Conservation (phyloP, 1,140 invertebrate species). For the Sminthurinus signatus region DNA sequence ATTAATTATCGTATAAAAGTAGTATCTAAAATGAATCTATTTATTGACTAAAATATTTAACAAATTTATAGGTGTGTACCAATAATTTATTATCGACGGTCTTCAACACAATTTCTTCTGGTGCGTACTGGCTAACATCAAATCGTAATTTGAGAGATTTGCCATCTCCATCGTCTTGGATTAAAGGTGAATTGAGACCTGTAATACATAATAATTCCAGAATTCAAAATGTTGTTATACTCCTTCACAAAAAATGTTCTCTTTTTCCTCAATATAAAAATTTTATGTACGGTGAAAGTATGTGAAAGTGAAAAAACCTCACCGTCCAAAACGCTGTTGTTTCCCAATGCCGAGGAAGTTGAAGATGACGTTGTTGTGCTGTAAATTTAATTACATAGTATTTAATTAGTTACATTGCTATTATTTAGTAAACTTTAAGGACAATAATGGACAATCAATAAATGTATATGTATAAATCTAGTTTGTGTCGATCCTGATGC, state of each 20-base stretch:
- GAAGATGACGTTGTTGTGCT: constrained; percentile 42
- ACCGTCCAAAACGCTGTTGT: constrained; percentile 52
- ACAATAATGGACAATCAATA: too few species aligned
- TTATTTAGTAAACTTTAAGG: too few species aligned
- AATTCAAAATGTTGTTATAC: constrained; percentile 55
- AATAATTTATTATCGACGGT: constrained; percentile 92
- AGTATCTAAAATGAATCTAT: not conserved
- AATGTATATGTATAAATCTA: too few species aligned
- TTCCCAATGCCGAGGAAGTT: constrained; percentile 44
- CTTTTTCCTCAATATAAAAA: too few species aligned
- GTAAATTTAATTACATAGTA: too few species aligned
- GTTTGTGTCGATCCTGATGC: too few species aligned
- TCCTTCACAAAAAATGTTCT: too few species aligned
- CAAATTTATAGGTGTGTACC: constrained; percentile 54
- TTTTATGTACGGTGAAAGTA: too few species aligned
- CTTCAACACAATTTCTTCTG: constrained; percentile 93
- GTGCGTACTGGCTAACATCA: constrained; percentile 84
- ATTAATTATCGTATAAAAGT: too few species aligned
- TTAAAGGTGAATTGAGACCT: constrained; percentile 85
- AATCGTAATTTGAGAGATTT: constrained; percentile 85
- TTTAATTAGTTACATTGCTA: too few species aligned
- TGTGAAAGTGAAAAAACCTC: too few species aligned
- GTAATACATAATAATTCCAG: too few species aligned
- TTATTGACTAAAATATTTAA: not conserved
- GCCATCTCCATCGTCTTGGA: constrained; percentile 80